Evolutionary conservation across 2,797 vertebrate genomes (phyloP), one percentile per base, ranked within the genome.

Genomic region (Chromis chromis): DNA sequence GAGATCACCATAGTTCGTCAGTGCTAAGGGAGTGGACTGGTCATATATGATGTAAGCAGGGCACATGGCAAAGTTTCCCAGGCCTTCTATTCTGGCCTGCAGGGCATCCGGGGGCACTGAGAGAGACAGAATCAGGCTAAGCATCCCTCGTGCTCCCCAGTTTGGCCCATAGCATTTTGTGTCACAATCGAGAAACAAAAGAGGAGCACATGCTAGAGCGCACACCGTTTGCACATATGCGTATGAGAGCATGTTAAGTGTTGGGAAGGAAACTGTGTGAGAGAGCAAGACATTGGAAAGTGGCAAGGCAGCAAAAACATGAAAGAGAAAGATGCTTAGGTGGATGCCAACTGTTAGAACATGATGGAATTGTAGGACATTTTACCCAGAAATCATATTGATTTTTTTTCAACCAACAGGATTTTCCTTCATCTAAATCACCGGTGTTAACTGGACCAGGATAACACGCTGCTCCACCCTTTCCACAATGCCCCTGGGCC

Each of bases 141-240:
- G 86, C 88, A 91, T 82, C 83, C 69, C 70, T 89, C 40, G 50
- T 77, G 52, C 76, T 79, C 76, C 49, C 61, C 71, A 54, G 82
- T 92, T 91, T 93, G 85, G 92, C 94, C 92, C 61, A 66, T 81
- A 92, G 94, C 93, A 87, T 76, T 93, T 91, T 87, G 73, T 91
- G 91, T 93, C 93, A 92, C 84, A 80, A 78, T 80, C 67, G 66
- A 70, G 82, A 92, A 94, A 90, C 88, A 89, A 92, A 86, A 86
- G 86, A 76, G 67, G 76, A 85, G 82, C 86, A 88, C 91, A 91
- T 89, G 91, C 85, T 76, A 89, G 81, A 90, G 65, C 70, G 86
- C 77, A 85, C 90, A 89, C 54, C 46, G 56, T 75, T 85, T 69
- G 63, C 77, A 78, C 70, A 74, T 83, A 59, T 72, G 75, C 48